A percentile compares a stretch with the other conserved stretches of the same genome.
phyloP scores from a whole-genome alignment of 2,113 vertebrate species.

The Pogonocichla stellata region DNA sequence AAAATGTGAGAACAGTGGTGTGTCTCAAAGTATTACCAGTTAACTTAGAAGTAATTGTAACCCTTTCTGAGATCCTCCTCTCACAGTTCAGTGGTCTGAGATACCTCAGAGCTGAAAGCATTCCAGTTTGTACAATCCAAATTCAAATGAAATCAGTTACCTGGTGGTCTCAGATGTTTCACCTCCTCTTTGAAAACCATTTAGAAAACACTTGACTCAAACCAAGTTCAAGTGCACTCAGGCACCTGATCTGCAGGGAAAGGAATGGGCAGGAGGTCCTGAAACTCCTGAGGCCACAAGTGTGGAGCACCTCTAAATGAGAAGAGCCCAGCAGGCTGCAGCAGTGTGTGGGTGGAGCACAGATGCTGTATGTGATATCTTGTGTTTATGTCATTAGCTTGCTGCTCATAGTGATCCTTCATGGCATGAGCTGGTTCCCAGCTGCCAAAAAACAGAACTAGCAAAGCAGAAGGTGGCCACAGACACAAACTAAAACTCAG shows the following conservation, averaged over 20 bases:
- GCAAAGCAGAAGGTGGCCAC: neutral
- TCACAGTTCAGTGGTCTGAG: neutral
- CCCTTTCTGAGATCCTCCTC: neutral
- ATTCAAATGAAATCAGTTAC: neutral
- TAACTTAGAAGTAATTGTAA: neutral
- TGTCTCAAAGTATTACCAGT: neutral
- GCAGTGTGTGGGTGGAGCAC: neutral
- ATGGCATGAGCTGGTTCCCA: neutral
- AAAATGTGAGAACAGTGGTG: neutral
- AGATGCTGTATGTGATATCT: neutral
- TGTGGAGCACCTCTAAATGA: neutral
- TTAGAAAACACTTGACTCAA: neutral
- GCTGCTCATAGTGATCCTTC: neutral
- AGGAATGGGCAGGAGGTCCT: neutral
- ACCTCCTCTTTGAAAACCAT: neutral
- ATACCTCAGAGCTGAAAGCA: neutral
- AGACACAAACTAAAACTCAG: neutral
- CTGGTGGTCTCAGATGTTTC: neutral
- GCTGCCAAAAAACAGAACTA: neutral
- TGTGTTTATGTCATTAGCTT: neutral
- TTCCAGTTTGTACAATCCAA: neutral
- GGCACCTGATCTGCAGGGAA: neutral
- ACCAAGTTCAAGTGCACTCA: neutral
- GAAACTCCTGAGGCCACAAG: neutral
- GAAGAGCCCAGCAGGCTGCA: neutral